Percentiles rank a stretch among this genome's conserved stretches.
phyloP scores from a whole-genome alignment of 2,888 invertebrate genomes.

The Lumbricus terrestris region DNA sequence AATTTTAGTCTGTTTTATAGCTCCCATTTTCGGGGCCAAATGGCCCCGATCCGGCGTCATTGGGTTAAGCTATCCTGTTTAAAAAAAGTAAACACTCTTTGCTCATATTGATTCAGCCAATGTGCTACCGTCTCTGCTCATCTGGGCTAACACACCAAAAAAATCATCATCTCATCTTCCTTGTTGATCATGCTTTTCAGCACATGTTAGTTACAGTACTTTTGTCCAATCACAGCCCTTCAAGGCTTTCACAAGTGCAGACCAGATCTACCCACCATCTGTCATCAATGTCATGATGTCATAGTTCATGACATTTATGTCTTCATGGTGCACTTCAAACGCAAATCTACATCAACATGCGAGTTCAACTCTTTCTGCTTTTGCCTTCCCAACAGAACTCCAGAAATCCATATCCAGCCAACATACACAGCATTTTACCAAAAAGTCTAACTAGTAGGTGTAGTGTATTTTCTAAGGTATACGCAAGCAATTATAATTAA shows the following conservation, averaged over 20 bases:
- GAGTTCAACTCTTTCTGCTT: neutral
- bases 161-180: neutral
- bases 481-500: no score
- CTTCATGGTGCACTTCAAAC: neutral
- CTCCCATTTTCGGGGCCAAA: no score
- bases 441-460: neutral
- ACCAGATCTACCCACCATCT: neutral
- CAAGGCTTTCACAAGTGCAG: neutral
- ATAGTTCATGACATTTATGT: neutral
- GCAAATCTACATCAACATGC: neutral
- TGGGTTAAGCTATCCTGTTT: no score
- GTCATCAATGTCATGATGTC: neutral
- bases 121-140: neutral
- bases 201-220: neutral
- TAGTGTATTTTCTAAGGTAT: neutral
- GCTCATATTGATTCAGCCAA: neutral
- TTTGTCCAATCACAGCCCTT: neutral
- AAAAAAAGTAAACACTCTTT: neutral
- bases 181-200: neutral
- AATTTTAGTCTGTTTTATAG: no score
- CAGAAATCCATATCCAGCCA: neutral
- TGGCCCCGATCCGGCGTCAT: no score
- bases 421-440: neutral
- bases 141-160: neutral
- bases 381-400: neutral